Evolutionary conservation across 2,888 invertebrate species (phyloP), one percentile per base, ranked within the genome.

Genomic region (Phaedon cochleariae): DNA sequence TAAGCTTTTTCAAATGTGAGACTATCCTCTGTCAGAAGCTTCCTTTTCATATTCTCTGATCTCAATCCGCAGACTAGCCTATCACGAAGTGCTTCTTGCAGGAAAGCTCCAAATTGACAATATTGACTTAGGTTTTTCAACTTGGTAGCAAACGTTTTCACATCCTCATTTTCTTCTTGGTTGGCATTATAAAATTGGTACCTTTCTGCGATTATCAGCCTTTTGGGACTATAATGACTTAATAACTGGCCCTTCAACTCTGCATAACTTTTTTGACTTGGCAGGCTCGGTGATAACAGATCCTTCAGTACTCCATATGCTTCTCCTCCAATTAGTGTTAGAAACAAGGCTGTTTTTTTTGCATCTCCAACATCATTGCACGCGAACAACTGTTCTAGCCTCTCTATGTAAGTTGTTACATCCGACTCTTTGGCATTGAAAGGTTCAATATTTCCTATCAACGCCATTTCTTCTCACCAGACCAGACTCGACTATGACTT

Each of bases 31-130:
- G n/a, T n/a, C n/a, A n/a, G n/a, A n/a, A n/a, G n/a, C n/a, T n/a
- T n/a, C n/a, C n/a, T n/a, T n/a, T n/a, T n/a, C n/a, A n/a, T n/a
- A n/a, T n/a, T n/a, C n/a, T n/a, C n/a, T n/a, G n/a, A 31, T 21
- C 21, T 21, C 1, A 60, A 1, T 0, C 52, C 52, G 51, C 60
- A 60, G 3, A 60, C 60, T 21, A 60, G 37, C 41, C 51, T 60
- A 31, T 60, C 52, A n/a, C 52, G 5, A 4, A 59, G 31, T 6
- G 59, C 49, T 1, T 59, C 59, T 7, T 48, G 12, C 18, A 59
- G 31, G 6, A 26, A 26, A 3, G 26, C 6, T 26, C 6, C 6
- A 6, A 26, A 26, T 26, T 53, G 29, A 6, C 53, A 53, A n/a
- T 53, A 26, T 31, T 53, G 15, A 6, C 26, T n/a, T 22, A 53